Base-by-base conservation (phyloP, 2,888 invertebrate species). In the Epistrophe grossulariae region DNA sequence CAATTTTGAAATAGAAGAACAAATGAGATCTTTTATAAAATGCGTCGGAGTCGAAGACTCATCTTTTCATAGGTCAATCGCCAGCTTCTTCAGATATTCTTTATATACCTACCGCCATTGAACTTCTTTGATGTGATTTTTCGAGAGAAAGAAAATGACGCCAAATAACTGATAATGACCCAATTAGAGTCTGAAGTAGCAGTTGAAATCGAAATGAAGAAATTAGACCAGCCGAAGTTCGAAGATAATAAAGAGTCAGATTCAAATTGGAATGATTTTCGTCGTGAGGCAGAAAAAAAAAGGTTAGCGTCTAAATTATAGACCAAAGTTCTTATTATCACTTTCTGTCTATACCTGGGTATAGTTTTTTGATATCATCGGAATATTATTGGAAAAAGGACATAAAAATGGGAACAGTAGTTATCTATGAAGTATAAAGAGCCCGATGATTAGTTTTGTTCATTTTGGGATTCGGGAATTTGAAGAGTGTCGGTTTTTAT, bases 91-190 rank as follows among this genome's bases (percentile, higher is more conserved):
- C 55, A 31, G 4, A 17, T 10, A 19, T 24, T 24, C 15, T 15
- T 24, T 0, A 3, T 19, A 28, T 28, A 15, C 62, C 62, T 28
- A 15, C 62, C 62, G 43, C 62, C 15, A 62, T 24, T 7, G 40
- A n/a, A 50, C 11, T 15, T 43, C 45, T 68, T 74, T 73, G 66
- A 79, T 70, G 71, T 72, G 68, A 60, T 62, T 68, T 82, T 64
- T 62, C 0, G 10, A 13, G 7, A 31, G 31, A 31, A 1, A 7
- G 6, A 70, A 79, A 72, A 17, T 71, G 79, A 84, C 79, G 84
- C 84, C 84, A 84, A 84, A 76, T 71, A 79, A 59, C 74, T 66
- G 79, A 84, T 84, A 84, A 84, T 84, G 76, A 84, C 79, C 84
- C 84, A 84, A 84, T 84, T 84, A 79, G 74, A 64, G 74, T 71